Evolutionary conservation across 2,888 invertebrate species (phyloP), one percentile per base, ranked within the genome.

Genomic region (Kryphioiulus occultus): DNA sequence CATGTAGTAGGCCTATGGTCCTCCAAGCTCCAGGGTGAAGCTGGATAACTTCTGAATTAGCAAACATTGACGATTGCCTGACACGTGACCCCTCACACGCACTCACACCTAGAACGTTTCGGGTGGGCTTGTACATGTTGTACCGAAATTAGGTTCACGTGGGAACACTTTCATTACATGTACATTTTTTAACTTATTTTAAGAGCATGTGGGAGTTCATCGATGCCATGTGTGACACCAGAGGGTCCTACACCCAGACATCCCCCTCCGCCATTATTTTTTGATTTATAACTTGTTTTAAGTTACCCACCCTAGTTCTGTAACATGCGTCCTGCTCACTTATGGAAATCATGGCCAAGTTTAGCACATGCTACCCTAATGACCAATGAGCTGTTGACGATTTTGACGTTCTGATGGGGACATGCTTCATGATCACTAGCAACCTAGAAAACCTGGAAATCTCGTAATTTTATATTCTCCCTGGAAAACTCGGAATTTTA

Each of bases 141-240:
- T 53, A 53, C 53, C 53, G 53, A 53, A 53, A 53, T 53, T 53
- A 53, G 53, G 53, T n/a, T 53, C 53, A 53, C n/a, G n/a, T 53
- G 53, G 19, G 53, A 53, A 53, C 53, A 53, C 53, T 53, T 53
- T 53, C 53, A 9, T n/a, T n/a, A n/a, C 53, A n/a, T n/a, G n/a
- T n/a, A n/a, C n/a, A 47, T 9, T 39, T 17, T 47, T 3, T 17
- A 17, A 47, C 19, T 15, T n/a, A 0, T 47, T 47, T 47, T 53
- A 15, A n/a, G 53, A 19, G 53, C 53, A 53, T 53, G 53, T n/a
- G n/a, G 53, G 53, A 4, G 3, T 9, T n/a, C 53, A 53, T 53
- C 53, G 53, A n/a, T 53, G 53, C 53, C 53, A 53, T 53, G 53
- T 53, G 53, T n/a, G 53, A 53, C 53, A n/a, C 53, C n/a, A 53